Conservation (phyloP, 2,888 invertebrate genomes). For the Dicyrtomina minuta region DNA sequence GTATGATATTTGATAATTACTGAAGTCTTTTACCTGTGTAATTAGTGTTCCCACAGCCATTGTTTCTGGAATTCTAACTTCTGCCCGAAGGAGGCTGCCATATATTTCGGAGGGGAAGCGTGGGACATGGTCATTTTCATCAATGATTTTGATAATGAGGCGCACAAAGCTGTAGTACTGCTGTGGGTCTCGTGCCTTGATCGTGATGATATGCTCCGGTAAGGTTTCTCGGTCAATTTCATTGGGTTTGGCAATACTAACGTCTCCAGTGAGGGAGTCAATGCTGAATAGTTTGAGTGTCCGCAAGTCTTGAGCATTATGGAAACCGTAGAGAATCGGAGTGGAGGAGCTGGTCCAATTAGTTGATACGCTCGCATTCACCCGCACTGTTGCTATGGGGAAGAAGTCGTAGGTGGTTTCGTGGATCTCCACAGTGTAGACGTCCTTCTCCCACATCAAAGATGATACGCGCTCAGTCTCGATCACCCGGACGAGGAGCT, state of each 20-base stretch:
- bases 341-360: slow-evolving; percentile 39
- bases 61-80: slow-evolving; percentile 52
- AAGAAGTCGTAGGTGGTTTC: slow-evolving; percentile 44
- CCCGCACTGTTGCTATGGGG: slow-evolving; percentile 44
- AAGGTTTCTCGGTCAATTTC: slow-evolving; percentile 82
- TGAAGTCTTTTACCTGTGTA: slow-evolving; percentile 50
- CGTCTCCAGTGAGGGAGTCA: slow-evolving; percentile 80
- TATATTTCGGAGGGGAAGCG: slow-evolving; percentile 41
- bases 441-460: slow-evolving; percentile 51
- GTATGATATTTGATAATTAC: slow-evolving; percentile 61
- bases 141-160: slow-evolving; percentile 46
- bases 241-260: slow-evolving; percentile 69
- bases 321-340: slow-evolving; percentile 52
- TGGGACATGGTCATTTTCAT: slow-evolving; percentile 34
- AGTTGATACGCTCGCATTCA: slow-evolving; percentile 38
- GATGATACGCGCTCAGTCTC: slow-evolving; percentile 49
- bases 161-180: slow-evolving; percentile 51
- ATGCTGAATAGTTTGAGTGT: slow-evolving; percentile 67
- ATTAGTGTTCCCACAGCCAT: slow-evolving; percentile 49
- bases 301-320: slow-evolving; percentile 50
- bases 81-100: slow-evolving; percentile 45
- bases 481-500: slow-evolving; percentile 52
- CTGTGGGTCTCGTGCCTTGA: slow-evolving; percentile 74
- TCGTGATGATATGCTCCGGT: slow-evolving; percentile 82
- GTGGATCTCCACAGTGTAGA: slow-evolving; percentile 49